Conservation (phyloP, 2,113 vertebrate species). For the Erpornis zantholeuca region DNA sequence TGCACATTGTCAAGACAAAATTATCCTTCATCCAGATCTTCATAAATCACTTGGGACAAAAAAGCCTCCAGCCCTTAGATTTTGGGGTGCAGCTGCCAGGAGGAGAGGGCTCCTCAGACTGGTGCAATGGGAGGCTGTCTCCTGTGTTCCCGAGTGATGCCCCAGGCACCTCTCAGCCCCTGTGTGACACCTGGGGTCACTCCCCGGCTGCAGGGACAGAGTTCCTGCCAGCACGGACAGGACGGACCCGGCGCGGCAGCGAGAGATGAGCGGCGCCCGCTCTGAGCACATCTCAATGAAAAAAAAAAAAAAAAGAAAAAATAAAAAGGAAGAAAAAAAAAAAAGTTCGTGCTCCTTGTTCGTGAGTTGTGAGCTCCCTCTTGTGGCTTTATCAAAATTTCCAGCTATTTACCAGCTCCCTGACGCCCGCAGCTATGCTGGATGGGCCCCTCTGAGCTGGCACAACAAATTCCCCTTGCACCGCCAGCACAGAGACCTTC, state of each 20-base stretch:
- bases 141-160: rapidly evolving
- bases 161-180: not conserved
- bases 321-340: rapidly evolving
- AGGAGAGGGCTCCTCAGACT: not conserved
- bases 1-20: not conserved
- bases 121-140: rapidly evolving
- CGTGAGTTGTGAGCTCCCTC: slow-evolving; percentile 60
- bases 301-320: no score
- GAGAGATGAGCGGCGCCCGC: rapidly evolving
- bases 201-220: rapidly evolving
- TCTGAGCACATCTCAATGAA: no score
- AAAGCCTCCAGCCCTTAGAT: not conserved
- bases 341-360: not conserved
- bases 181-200: rapidly evolving
- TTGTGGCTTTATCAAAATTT: slow-evolving; percentile 18
- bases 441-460: not conserved
- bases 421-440: rapidly evolving
- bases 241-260: not conserved
- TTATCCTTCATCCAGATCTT: not conserved
- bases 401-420: not conserved
- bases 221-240: no score
- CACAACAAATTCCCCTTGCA: rapidly evolving
- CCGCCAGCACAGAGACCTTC: not conserved
- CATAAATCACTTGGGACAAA: not conserved
- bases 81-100: not conserved